Evolutionary conservation across 2,113 vertebrate species (phyloP).

Genomic region (Brienomyrus longianalis): DNA sequence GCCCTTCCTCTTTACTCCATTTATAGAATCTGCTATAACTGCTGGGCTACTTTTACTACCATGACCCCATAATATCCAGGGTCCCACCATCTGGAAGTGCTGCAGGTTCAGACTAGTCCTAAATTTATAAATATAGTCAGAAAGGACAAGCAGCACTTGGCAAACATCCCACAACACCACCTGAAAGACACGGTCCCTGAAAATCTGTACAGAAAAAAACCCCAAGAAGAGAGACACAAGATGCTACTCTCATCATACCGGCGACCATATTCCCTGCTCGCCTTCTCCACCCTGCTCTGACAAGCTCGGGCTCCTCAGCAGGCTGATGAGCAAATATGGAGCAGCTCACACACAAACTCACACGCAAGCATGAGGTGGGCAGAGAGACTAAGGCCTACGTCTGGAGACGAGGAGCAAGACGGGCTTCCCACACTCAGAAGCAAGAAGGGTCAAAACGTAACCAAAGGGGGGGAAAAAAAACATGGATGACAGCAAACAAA

Average conservation of each 20-base stretch:
- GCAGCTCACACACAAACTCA: slow-evolving; percentile 5
- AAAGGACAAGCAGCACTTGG: neutral
- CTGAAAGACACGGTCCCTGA: neutral
- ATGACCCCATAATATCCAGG: neutral
- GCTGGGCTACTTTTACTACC: neutral
- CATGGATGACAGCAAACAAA: slow-evolving; percentile 7
- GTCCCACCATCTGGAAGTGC: neutral
- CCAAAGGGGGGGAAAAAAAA: neutral
- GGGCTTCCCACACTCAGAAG: slow-evolving; percentile 19
- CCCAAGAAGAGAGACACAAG: neutral
- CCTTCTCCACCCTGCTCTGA: neutral
- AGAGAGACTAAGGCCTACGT: neutral
- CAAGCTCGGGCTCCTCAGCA: neutral
- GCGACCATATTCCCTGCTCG: neutral
- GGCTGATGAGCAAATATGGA: neutral
- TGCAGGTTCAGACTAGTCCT: neutral
- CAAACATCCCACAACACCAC: neutral
- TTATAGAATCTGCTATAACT: neutral
- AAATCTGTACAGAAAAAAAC: neutral
- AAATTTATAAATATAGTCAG: neutral
- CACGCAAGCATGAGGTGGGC: slow-evolving; percentile 14
- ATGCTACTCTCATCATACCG: neutral
- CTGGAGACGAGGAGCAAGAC: slow-evolving; percentile 1
- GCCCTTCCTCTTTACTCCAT: neutral
- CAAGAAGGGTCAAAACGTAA: slow-evolving; percentile 11